Evolutionary conservation across 2,113 vertebrate species (phyloP), one percentile per base, ranked within the genome.

Genomic region (Antigone vipio): DNA sequence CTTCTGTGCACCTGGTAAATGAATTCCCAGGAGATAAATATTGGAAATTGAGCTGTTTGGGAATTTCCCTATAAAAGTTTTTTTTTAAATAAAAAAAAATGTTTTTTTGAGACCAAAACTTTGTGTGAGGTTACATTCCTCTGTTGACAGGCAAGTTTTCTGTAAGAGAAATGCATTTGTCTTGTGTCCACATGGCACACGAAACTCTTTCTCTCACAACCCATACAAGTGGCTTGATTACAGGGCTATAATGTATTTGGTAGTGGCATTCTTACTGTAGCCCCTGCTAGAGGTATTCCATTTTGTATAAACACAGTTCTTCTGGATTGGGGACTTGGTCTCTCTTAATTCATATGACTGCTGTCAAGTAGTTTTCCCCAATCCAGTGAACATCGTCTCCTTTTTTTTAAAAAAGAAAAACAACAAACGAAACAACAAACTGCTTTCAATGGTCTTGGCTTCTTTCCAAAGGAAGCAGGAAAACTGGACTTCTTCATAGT

Each of bases 381-480:
- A 38, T 75, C 32, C 32, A 63, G 40, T 35, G 29, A 96, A 63
- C 5, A 38, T 4, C 6, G 2, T 44, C 10, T 71, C 50, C 20
- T 53, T 53, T 79, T 69, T 49, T 35, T 1, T 32, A 27, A 52
- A 73, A 45, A 78, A 75, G n/a, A 60, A 8, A 27, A 55, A 38
- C 40, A 27, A n/a, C 35, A 49, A 11, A 52, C 13, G 26, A 24
- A 24, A 52, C 52, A 29, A 53, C 35, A 79, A 69, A 47, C 32
- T 53, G 3, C n/a, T 89, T 73, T 82, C 34, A 85, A 9, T 42
- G 10, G 6, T 72, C 62, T 76, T 95, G 87, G 71, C 53, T 92
- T 82, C n/a, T 72, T 85, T 92, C 77, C 89, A 95, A 87, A 94
- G n/a, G 47, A 40, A 96, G 59, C 19, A 79, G 66, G 85, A 91